Conservation (phyloP, 2,888 invertebrate genomes). For the Abscondita cerata region DNA sequence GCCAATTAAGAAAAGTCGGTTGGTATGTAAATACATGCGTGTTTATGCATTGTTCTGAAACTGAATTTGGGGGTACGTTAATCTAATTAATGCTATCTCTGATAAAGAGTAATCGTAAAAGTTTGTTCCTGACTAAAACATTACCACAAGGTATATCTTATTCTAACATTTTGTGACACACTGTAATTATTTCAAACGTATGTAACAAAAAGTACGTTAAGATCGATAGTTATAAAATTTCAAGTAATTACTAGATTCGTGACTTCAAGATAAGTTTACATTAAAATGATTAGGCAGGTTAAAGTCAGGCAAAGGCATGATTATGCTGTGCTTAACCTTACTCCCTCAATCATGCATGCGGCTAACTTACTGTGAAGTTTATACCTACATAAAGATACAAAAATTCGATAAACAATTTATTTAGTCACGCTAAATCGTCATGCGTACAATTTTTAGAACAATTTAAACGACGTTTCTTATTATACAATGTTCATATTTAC, state of each 20-base stretch:
- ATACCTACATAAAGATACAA: constrained; percentile 38
- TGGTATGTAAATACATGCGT: too few species aligned
- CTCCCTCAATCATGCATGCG: constrained; percentile 35
- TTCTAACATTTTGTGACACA: too few species aligned
- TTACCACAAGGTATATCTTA: too few species aligned
- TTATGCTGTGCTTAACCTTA: constrained; percentile 39
- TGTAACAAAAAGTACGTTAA: background rate
- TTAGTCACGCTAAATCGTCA: constrained; percentile 37
- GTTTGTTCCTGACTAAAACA: too few species aligned
- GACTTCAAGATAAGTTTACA: constrained; percentile 40
- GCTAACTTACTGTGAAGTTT: constrained; percentile 34
- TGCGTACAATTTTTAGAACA: constrained; percentile 27
- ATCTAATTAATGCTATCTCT: too few species aligned
- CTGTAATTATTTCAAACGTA: too few species aligned
- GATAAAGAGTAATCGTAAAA: too few species aligned
- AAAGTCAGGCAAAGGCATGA: constrained; percentile 44
- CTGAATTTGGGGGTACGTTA: too few species aligned
- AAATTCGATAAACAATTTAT: constrained; percentile 40
- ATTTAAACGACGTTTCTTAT: constrained; percentile 6
- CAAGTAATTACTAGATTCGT: constrained; percentile 41
- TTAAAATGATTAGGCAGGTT: constrained; percentile 37
- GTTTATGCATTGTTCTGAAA: too few species aligned
- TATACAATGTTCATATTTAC: too few species aligned
- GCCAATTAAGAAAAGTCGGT: too few species aligned
- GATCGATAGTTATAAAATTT: constrained; percentile 33